Evolutionary conservation across 2,888 invertebrate species (phyloP).

Genomic region (Eurytoma adleriae): DNA sequence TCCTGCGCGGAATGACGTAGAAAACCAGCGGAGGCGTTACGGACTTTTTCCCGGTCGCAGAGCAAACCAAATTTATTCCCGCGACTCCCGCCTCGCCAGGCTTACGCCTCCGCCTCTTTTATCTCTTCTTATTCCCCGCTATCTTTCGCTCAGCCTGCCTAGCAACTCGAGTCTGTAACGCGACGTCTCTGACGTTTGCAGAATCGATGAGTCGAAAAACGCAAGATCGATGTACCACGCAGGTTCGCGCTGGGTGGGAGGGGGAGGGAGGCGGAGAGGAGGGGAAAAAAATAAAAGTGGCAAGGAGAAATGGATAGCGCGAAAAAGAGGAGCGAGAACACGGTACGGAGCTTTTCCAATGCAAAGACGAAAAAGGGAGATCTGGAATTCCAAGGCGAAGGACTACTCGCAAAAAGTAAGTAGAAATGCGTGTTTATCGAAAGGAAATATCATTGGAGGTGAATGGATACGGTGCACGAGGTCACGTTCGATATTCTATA

Average conservation of each 20-base stretch:
- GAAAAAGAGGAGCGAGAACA: background rate
- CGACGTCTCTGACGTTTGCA: constrained; percentile 39
- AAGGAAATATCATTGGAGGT: constrained; percentile 22
- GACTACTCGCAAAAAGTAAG: constrained; percentile 2
- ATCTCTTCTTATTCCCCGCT: background rate
- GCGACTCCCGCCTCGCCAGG: background rate
- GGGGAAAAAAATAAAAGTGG: background rate
- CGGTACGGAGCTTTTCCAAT: no score
- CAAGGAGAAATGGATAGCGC: background rate
- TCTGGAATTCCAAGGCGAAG: background rate
- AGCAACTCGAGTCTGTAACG: background rate
- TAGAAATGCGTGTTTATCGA: constrained; percentile 28
- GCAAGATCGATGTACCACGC: constrained; percentile 43
- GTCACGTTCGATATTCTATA: no score
- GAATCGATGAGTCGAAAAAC: constrained; percentile 56
- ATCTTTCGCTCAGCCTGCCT: constrained; percentile 9
- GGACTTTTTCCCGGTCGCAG: constrained; percentile 5
- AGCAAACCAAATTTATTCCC: constrained; percentile 54
- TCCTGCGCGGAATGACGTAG: background rate
- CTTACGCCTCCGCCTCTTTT: background rate
- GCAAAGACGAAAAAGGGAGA: no score
- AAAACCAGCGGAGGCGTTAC: background rate
- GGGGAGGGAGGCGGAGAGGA: background rate
- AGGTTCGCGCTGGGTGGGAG: background rate
- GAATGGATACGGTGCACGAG: no score